A percentile compares a stretch with the other conserved stretches of the same genome.
phyloP scores from a whole-genome alignment of 2,797 vertebrate genomes.

The Takifugu rubripes region DNA sequence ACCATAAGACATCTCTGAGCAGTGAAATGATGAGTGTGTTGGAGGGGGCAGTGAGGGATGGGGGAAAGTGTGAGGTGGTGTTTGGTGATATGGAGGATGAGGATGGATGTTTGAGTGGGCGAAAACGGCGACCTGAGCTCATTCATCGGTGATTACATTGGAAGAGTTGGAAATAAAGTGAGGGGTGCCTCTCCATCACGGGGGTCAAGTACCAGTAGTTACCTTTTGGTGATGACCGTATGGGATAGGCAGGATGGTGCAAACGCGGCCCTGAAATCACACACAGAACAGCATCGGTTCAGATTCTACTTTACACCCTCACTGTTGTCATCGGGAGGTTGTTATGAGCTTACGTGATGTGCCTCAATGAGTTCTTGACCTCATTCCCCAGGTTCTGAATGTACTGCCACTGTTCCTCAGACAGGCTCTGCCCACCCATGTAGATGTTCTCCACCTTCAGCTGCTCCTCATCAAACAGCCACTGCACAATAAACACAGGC shows the following conservation, averaged over 20 bases:
- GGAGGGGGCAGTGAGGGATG: slow-evolving; percentile 21
- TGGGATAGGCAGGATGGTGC: slow-evolving; percentile 85
- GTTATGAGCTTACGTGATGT: slow-evolving; percentile 74
- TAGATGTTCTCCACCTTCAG: slow-evolving; percentile 83
- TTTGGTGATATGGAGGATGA: slow-evolving; percentile 66
- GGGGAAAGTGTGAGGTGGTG: slow-evolving; percentile 68
- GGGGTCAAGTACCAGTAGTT: slow-evolving; percentile 52
- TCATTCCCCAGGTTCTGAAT: slow-evolving; percentile 81
- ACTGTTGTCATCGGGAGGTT: neutral
- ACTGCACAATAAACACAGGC: slow-evolving; percentile 83
- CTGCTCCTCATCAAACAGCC: slow-evolving; percentile 86
- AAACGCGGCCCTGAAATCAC: slow-evolving; percentile 76
- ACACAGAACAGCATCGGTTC: slow-evolving; percentile 7
- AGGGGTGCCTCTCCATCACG: neutral
- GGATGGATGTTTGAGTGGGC: slow-evolving; percentile 51
- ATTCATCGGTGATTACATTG: slow-evolving; percentile 41
- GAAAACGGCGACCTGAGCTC: slow-evolving; percentile 66
- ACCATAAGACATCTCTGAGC: slow-evolving; percentile 1
- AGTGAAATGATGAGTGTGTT: slow-evolving; percentile 24
- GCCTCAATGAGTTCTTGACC: slow-evolving; percentile 78
- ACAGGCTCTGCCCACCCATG: slow-evolving; percentile 75
- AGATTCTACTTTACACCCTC: neutral
- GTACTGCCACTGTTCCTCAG: slow-evolving; percentile 81
- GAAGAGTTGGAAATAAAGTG: neutral
- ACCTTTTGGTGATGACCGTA: slow-evolving; percentile 82